These are phyloP conservation scores for Macroglossus sobrinus DNA, from an alignment of 2,113 vertebrate genomes.

Conservation along the genomic window DNA sequence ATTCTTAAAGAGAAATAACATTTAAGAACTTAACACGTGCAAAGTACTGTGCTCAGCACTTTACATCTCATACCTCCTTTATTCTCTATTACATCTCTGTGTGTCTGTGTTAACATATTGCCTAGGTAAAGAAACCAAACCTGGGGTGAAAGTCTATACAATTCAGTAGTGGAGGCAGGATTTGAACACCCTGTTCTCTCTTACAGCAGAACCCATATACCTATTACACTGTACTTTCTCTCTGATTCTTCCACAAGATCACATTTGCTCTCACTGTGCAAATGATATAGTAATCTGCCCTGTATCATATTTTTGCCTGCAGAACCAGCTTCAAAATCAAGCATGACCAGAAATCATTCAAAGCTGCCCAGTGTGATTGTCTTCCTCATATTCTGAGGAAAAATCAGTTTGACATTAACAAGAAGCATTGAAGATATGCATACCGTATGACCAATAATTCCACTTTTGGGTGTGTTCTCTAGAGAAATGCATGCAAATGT, in stretches of 20 bases:
- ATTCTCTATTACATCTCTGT: not conserved
- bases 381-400: slow-evolving; percentile 52
- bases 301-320: slow-evolving; percentile 73
- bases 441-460: not conserved
- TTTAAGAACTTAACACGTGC: not conserved
- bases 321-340: slow-evolving; percentile 79
- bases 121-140: not conserved
- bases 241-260: slow-evolving; percentile 68
- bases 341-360: slow-evolving; percentile 79
- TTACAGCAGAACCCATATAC: not conserved
- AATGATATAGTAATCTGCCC: slow-evolving; percentile 74
- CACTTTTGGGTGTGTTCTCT: not conserved
- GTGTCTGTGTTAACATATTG: not conserved
- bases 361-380: slow-evolving; percentile 73
- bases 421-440: not conserved
- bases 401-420: not conserved
- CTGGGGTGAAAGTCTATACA: not conserved
- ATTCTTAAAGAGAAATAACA: not conserved
- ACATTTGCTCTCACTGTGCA: slow-evolving; percentile 73
- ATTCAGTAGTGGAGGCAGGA: not conserved
- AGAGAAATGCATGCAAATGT: not conserved
- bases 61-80: not conserved
- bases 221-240: not conserved
- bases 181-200: not conserved
- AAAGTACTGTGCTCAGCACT: not conserved